Conservation (phyloP, 2,888 invertebrate genomes). For the Micropterix aruncella region DNA sequence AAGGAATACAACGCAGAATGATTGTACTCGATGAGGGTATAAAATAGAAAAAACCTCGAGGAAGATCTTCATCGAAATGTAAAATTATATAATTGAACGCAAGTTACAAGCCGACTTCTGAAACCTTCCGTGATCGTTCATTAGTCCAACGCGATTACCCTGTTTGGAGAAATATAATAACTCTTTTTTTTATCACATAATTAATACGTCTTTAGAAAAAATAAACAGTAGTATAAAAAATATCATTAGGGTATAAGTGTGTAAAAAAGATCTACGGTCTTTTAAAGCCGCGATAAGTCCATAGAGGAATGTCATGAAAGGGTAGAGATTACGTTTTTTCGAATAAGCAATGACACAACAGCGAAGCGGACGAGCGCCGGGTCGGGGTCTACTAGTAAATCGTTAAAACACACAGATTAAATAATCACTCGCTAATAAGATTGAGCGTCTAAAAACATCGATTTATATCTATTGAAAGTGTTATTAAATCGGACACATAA, state of each 20-base stretch:
- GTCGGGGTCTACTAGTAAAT: too few species aligned
- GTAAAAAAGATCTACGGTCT: not conserved
- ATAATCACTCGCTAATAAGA: too few species aligned
- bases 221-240: not conserved
- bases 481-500: constrained; percentile 25
- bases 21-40: not conserved
- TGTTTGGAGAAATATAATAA: not conserved
- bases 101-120: not conserved
- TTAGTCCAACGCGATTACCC: not conserved
- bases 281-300: not conserved
- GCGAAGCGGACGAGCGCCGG: not conserved
- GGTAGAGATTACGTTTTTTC: not conserved
- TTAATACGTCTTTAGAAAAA: not conserved
- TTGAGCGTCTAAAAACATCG: too few species aligned
- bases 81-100: not conserved
- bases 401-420: too few species aligned
- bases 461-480: constrained; percentile 17
- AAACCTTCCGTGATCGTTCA: not conserved
- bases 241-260: not conserved
- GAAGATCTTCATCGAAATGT: not conserved
- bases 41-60: not conserved
- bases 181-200: not conserved
- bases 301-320: not conserved
- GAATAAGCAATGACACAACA: not conserved
- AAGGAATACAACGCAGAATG: not conserved